These are phyloP conservation scores for Pseudomyrmex cubaensis DNA, from an alignment of 1,140 invertebrate species.

Conservation along the genomic window DNA sequence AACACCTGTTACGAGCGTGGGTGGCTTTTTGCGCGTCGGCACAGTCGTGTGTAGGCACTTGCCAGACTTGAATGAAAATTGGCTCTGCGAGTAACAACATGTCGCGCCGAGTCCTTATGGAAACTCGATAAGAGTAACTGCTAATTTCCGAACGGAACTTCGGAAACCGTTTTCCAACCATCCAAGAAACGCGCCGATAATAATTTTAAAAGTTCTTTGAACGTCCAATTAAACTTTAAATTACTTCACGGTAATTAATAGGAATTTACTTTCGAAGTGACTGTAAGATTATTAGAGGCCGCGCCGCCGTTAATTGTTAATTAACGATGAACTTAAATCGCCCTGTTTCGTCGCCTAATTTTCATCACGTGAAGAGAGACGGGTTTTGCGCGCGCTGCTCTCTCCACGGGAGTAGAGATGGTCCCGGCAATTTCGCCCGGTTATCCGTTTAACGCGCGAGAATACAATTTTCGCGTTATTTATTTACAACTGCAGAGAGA, in stretches of 20 bases:
- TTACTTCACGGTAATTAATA: slow-evolving; percentile 62
- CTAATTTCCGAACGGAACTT: slow-evolving; percentile 58
- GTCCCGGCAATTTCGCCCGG: slow-evolving; percentile 2
- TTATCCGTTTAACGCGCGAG: neutral
- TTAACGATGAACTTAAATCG: slow-evolving; percentile 40
- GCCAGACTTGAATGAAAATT: slow-evolving; percentile 3
- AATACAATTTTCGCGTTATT: slow-evolving; percentile 56
- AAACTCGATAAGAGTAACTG: slow-evolving; percentile 51
- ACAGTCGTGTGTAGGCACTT: neutral
- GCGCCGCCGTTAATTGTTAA: slow-evolving; percentile 49
- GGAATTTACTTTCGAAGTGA: slow-evolving; percentile 51
- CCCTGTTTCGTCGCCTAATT: slow-evolving; percentile 38
- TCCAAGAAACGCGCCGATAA: slow-evolving; percentile 41
- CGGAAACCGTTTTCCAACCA: slow-evolving; percentile 17
- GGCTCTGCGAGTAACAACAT: neutral
- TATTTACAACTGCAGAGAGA: slow-evolving; percentile 44
- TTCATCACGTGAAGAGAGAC: neutral
- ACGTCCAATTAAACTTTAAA: slow-evolving; percentile 66
- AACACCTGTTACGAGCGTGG: slow-evolving; percentile 36
- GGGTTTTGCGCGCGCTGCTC: neutral
- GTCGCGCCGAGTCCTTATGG: slow-evolving; percentile 27
- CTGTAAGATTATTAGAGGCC: slow-evolving; percentile 50
- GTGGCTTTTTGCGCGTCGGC: neutral
- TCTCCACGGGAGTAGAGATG: neutral
- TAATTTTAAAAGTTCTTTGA: slow-evolving; percentile 66